Percentiles rank a stretch among this genome's conserved stretches.
These are phyloP conservation scores for Pseudomyrmex concolor DNA, from an alignment of 1,140 invertebrate genomes.

Conservation along the genomic window DNA sequence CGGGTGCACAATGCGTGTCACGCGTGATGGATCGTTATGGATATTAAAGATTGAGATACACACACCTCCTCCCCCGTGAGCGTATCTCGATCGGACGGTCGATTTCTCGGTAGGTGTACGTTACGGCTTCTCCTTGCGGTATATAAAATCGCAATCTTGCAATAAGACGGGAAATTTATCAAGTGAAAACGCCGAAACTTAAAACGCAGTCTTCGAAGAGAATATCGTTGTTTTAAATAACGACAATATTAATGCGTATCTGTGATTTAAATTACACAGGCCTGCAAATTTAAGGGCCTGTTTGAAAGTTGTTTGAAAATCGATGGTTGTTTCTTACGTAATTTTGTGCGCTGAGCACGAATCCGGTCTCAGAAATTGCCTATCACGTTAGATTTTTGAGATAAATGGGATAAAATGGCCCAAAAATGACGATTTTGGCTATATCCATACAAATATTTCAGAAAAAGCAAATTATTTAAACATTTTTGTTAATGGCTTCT, in stretches of 20 bases:
- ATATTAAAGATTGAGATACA: slow-evolving; percentile 60
- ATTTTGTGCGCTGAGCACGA: too few species aligned
- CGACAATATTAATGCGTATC: neutral
- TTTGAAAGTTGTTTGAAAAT: too few species aligned
- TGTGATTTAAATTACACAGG: too few species aligned
- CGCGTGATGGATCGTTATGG: slow-evolving; percentile 54
- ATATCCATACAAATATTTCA: too few species aligned
- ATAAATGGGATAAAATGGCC: too few species aligned
- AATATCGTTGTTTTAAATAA: neutral
- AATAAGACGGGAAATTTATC: neutral
- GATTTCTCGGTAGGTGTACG: slow-evolving; percentile 14
- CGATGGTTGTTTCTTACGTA: too few species aligned
- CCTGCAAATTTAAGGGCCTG: too few species aligned
- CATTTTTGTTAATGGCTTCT: too few species aligned
- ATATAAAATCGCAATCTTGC: neutral
- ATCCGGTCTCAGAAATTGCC: too few species aligned
- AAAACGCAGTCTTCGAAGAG: neutral
- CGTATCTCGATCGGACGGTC: neutral
- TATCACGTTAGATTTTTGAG: too few species aligned
- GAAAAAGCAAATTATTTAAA: too few species aligned
- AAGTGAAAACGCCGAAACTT: neutral
- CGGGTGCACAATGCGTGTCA: slow-evolving; percentile 56
- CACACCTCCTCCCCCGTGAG: neutral
- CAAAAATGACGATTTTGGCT: too few species aligned
- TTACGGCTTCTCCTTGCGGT: neutral